phyloP scores from a whole-genome alignment of 1,140 invertebrate species.

The Plutomurus gul region DNA sequence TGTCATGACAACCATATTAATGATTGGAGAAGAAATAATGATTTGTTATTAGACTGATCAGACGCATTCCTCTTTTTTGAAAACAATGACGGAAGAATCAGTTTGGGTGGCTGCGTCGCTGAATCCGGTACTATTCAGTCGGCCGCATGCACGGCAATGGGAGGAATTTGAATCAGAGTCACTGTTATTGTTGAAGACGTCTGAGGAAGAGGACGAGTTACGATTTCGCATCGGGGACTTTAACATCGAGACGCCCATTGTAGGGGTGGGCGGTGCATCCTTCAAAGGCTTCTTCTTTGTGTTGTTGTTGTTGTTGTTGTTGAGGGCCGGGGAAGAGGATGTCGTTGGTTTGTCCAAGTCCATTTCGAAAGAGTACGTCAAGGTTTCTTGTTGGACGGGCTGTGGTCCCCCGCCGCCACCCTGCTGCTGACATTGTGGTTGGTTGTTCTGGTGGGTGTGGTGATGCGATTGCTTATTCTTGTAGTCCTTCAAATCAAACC shows the following conservation, averaged over 20 bases:
- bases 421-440: too few species aligned
- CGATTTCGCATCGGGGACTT: neutral
- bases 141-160: neutral
- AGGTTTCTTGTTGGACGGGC: neutral
- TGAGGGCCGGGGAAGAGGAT: neutral
- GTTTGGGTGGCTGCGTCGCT: constrained; percentile 6
- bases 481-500: neutral
- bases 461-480: neutral
- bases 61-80: neutral
- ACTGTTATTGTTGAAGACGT: constrained; percentile 8
- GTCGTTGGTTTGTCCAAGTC: neutral
- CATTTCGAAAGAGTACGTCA: constrained; percentile 24
- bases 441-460: neutral
- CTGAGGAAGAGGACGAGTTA: neutral
- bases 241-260: constrained; percentile 1
- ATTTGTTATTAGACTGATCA: too few species aligned
- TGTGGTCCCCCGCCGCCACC: too few species aligned
- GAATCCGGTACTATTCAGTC: neutral
- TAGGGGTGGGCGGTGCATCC: neutral
- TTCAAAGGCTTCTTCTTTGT: neutral
- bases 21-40: too few species aligned
- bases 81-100: neutral
- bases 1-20: too few species aligned
- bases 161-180: neutral
- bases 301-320: neutral